phyloP scores from a whole-genome alignment of 2,888 invertebrate species.

The Dorcus parallelipipedus region DNA sequence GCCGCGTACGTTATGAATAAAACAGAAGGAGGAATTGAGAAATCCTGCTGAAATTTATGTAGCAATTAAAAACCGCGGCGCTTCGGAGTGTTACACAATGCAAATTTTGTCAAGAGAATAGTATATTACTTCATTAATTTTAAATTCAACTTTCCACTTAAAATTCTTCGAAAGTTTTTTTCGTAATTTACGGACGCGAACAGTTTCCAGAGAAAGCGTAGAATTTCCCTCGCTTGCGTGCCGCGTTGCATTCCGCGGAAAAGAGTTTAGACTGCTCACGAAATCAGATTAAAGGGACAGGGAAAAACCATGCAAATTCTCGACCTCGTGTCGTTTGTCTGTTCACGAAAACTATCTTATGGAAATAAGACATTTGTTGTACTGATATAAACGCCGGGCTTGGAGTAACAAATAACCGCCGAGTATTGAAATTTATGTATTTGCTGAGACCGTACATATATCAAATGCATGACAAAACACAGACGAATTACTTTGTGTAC shows the following conservation, averaged over 20 bases:
- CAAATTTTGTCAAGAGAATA: conserved; percentile 14
- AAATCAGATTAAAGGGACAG: conserved; percentile 25
- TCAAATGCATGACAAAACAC: no score
- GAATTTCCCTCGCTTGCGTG: conserved; percentile 22
- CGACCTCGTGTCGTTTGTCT: conserved; percentile 18
- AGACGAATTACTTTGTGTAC: no score
- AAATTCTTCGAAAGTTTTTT: conserved; percentile 27
- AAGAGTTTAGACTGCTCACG: conserved; percentile 20
- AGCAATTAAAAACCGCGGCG: conserved; percentile 10
- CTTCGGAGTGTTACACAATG: not conserved
- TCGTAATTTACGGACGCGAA: conserved; percentile 25
- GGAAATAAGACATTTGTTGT: conserved; percentile 13
- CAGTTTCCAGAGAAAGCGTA: conserved; percentile 20
- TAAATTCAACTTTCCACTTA: conserved; percentile 32
- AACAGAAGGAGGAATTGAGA: not conserved
- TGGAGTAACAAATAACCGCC: no score
- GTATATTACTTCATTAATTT: conserved; percentile 28
- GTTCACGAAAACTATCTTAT: conserved; percentile 14
- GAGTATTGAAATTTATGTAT: no score
- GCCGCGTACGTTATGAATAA: no score
- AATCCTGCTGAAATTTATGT: not conserved
- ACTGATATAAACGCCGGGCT: no score
- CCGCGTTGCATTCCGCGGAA: conserved; percentile 5
- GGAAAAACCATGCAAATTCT: conserved; percentile 19
- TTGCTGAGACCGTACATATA: no score